A percentile compares a stretch with the other conserved stretches of the same genome.
Evolutionary conservation across 2,797 vertebrate genomes (phyloP).

Genomic region (Serranus cabrilla): DNA sequence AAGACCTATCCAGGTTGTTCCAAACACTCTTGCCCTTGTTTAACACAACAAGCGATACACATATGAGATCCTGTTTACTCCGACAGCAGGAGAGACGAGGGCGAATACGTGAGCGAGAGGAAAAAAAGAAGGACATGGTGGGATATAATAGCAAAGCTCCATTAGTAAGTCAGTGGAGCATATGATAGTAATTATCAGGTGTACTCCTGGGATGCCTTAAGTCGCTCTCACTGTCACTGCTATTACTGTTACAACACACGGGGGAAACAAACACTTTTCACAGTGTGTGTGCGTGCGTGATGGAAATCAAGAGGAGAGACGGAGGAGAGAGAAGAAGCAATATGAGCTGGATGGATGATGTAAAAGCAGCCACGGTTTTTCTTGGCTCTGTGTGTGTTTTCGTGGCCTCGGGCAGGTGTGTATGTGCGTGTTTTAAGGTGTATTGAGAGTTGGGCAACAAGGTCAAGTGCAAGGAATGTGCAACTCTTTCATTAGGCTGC

Average conservation of each 20-base stretch:
- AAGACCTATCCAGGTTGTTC: neutral
- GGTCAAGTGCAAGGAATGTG: constrained; percentile 58
- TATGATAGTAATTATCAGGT: constrained; percentile 73
- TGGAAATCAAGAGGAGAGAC: constrained; percentile 17
- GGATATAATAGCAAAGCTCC: constrained; percentile 57
- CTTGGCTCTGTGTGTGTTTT: constrained; percentile 19
- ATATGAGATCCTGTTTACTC: constrained; percentile 19
- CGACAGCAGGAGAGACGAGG: constrained; percentile 3
- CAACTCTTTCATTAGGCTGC: constrained; percentile 45
- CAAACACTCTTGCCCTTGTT: neutral
- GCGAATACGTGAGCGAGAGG: constrained; percentile 14
- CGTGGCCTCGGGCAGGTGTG: constrained; percentile 47
- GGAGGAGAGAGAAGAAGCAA: constrained; percentile 13
- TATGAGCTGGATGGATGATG: constrained; percentile 22
- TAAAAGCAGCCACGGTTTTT: constrained; percentile 41
- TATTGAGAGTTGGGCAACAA: constrained; percentile 43
- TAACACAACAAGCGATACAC: constrained; percentile 33
- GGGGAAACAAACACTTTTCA: constrained; percentile 37
- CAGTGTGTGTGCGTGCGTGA: neutral
- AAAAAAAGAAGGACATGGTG: constrained; percentile 46
- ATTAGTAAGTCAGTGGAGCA: constrained; percentile 71
- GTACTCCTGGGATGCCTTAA: constrained; percentile 63
- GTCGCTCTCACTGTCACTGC: constrained; percentile 65
- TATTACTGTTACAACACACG: constrained; percentile 56
- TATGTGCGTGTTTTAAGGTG: constrained; percentile 23